Evolutionary conservation across 2,113 vertebrate species (phyloP).

Genomic region (Alethe diademata): DNA sequence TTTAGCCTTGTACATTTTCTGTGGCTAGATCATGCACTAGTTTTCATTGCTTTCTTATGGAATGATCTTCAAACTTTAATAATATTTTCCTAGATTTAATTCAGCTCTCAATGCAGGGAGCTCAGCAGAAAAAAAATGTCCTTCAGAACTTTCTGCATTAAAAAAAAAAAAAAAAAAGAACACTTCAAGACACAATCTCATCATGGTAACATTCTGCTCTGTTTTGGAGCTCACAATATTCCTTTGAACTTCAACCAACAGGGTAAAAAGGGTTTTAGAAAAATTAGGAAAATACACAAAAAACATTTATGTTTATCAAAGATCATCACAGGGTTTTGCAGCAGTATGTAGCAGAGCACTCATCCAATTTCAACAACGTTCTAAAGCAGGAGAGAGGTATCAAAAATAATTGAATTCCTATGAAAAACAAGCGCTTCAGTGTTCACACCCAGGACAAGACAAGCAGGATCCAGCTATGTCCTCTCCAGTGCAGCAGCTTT

Average conservation of each 20-base stretch:
- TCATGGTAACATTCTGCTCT: not conserved
- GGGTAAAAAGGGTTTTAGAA: not conserved
- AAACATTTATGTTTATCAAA: not conserved
- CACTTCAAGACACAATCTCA: not conserved
- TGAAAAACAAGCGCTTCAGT: not conserved
- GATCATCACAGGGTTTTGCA: not conserved
- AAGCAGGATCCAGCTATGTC: not conserved
- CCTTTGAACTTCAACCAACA: not conserved
- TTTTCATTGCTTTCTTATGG: not conserved
- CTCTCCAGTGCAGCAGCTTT: not conserved
- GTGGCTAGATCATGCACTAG: not conserved
- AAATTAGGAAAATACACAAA: not conserved
- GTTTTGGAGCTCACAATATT: not conserved
- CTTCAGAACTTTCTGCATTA: not conserved
- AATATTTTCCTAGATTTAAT: constrained; percentile 8
- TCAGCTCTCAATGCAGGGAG: not conserved
- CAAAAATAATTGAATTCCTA: not conserved
- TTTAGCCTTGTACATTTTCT: not conserved
- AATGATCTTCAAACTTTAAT: not conserved
- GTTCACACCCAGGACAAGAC: not conserved
- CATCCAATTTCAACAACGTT: not conserved
- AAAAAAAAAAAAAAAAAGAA: not conserved
- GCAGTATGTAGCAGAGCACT: not conserved
- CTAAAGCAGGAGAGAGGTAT: not conserved
- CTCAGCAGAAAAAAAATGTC: not conserved